Evolutionary conservation across 1,140 invertebrate species (phyloP).

Genomic region (Heliconius congener): DNA sequence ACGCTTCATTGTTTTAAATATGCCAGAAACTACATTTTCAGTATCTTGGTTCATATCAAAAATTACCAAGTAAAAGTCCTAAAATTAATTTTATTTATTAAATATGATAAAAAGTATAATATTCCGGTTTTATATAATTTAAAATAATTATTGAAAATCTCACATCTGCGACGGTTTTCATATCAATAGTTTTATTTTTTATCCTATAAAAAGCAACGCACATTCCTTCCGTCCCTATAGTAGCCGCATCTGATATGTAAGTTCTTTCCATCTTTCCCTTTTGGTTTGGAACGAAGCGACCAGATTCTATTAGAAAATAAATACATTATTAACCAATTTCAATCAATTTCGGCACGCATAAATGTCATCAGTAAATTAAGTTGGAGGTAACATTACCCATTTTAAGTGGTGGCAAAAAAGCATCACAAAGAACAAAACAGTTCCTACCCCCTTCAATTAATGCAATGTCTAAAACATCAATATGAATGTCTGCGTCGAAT

Average conservation of each 20-base stretch:
- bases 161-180: conserved; percentile 71
- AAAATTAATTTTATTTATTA: conserved; percentile 31
- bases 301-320: conserved; percentile 55
- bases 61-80: conserved; percentile 66
- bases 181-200: conserved; percentile 69
- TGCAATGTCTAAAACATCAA: conserved; percentile 81
- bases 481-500: conserved; percentile 83
- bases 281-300: conserved; percentile 68
- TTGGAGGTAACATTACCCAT: conserved; percentile 58
- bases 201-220: conserved; percentile 71
- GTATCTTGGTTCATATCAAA: conserved; percentile 68
- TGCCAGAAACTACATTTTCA: conserved; percentile 70
- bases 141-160: conserved; percentile 34
- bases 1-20: conserved; percentile 61
- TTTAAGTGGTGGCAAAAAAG: conserved; percentile 65
- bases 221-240: conserved; percentile 62
- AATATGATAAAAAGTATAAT: neutral
- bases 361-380: neutral
- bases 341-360: neutral
- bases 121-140: neutral
- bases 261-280: conserved; percentile 67
- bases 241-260: conserved; percentile 65
- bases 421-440: conserved; percentile 70
- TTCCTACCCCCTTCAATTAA: conserved; percentile 75
- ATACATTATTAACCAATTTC: neutral